These are phyloP conservation scores for Agrotis clavis DNA, from an alignment of 2,888 invertebrate species.

Conservation along the genomic window DNA sequence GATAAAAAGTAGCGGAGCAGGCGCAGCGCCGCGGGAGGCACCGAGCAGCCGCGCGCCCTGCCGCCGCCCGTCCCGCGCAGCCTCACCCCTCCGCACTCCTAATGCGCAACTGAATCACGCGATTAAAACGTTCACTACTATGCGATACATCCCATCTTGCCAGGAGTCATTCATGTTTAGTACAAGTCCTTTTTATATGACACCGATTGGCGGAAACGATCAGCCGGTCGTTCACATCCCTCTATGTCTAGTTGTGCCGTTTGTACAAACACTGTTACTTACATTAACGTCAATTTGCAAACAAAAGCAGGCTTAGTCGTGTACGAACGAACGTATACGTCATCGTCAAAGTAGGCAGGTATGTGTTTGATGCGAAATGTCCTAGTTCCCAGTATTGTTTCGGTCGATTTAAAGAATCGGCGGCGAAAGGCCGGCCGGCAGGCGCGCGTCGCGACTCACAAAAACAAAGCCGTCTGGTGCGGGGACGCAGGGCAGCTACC, in stretches of 20 bases:
- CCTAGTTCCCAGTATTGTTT: constrained; percentile 86
- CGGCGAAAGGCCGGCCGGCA: constrained; percentile 76
- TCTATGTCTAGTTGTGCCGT: constrained; percentile 27
- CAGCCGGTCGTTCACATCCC: constrained; percentile 40
- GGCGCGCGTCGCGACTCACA: constrained; percentile 86
- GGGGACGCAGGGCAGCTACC: constrained; percentile 73
- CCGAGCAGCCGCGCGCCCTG: constrained; percentile 69
- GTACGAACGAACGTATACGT: constrained; percentile 43
- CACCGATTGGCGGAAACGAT: constrained; percentile 47
- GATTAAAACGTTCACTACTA: constrained; percentile 79
- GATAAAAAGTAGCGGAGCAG: constrained; percentile 86
- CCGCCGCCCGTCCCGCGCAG: constrained; percentile 57
- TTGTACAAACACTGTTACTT: constrained; percentile 42
- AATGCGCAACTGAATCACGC: constrained; percentile 77
- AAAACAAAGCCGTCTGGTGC: constrained; percentile 85
- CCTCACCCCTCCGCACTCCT: constrained; percentile 65
- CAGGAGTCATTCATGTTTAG: constrained; percentile 73
- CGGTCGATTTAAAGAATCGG: constrained; percentile 81
- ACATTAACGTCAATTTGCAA: constrained; percentile 56
- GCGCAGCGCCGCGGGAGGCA: constrained; percentile 86
- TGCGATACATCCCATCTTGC: constrained; percentile 72
- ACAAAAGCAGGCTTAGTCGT: constrained; percentile 55
- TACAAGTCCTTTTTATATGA: constrained; percentile 62
- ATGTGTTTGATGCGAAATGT: constrained; percentile 76
- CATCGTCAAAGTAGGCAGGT: constrained; percentile 64